Evolutionary conservation across 2,888 invertebrate genomes (phyloP), one percentile per base, ranked within the genome.

Genomic region (Pseudococcus jackbeardsleyi): DNA sequence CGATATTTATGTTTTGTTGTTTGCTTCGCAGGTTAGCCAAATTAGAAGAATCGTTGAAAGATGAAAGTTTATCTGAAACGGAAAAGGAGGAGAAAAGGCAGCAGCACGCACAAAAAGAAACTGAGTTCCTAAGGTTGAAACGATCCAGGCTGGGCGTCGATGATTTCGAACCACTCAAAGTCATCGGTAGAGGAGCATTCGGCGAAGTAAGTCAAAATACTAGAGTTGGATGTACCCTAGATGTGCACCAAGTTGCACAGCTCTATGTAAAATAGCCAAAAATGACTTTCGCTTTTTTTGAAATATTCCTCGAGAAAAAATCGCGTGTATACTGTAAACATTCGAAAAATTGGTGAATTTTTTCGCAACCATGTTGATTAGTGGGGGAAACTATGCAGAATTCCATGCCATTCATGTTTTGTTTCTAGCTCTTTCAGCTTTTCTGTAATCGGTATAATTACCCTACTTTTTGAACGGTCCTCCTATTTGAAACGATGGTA

Each of bases 91-190:
- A 97, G 92, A 96, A 97, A 92, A 94, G 99, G 90, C 94, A 96
- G 91, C 97, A 98, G 91, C 99, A 99, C 93, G 98, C 99, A 89
- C 96, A 97, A 91, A 99, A 99, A 92, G 99, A 99, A 93, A 99
- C 99, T 17, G 99, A 99, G 93, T 99, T 99, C 92, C 94, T 99
- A 90, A 94, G 99, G 90, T 94, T 99, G 90, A 99, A 99, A 92
- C 94, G 99, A 90, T 97, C 98, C 85, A 94, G 99, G 90, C 94
- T 99, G 85, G 98, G 98, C 82, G 99, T 99, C 42, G 98, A 98
- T 92, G 99, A 99, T 92, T 99, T 99, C 92, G 99, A 99, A 92
- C 98, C 99, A 17, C 93, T 99, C 89, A 99, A 99, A 93, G 90
- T 91, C 88, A 97, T 97, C 91, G 97, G 97, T n/a, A 94, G 97